phyloP scores from a whole-genome alignment of 2,888 invertebrate genomes.

The Athalia rosae region DNA sequence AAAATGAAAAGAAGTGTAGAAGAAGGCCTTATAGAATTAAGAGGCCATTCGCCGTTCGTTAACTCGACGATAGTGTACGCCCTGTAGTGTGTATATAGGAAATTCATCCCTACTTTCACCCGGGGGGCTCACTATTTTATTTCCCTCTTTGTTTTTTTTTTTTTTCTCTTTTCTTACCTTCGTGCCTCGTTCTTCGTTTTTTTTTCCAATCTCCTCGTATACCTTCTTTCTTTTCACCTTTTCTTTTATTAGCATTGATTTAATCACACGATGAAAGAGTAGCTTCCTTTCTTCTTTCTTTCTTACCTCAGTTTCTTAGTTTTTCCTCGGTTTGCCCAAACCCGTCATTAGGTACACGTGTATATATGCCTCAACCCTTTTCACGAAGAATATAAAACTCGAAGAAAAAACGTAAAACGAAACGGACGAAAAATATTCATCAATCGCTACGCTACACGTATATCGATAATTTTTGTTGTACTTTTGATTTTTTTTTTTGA shows the following conservation, averaged over 20 bases:
- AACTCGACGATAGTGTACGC: slow-evolving; percentile 35
- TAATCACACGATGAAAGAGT: slow-evolving; percentile 33
- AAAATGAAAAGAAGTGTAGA: background rate
- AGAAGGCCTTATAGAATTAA: slow-evolving; percentile 60
- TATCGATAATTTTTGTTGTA: no score
- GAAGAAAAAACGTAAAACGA: no score
- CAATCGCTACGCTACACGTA: no score
- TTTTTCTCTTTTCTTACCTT: background rate
- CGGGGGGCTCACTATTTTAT: background rate
- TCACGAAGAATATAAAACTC: no score
- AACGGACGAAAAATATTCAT: no score
- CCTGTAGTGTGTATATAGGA: background rate
- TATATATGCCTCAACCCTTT: no score
- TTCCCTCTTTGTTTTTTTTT: background rate
- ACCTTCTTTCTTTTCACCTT: background rate
- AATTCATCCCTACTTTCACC: slow-evolving; percentile 4
- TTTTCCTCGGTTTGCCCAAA: background rate
- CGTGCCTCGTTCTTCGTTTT: background rate
- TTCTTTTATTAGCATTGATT: slow-evolving; percentile 40
- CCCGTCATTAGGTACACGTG: no score
- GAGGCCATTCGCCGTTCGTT: slow-evolving; percentile 54
- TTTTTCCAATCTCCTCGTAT: background rate
- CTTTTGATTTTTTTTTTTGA: no score
- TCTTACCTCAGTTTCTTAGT: no score
- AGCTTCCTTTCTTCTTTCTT: no score